A percentile compares a stretch with the other conserved stretches of the same genome.
These are phyloP conservation scores for Lepidonotus clava DNA, from an alignment of 2,888 invertebrate genomes.

Conservation along the genomic window DNA sequence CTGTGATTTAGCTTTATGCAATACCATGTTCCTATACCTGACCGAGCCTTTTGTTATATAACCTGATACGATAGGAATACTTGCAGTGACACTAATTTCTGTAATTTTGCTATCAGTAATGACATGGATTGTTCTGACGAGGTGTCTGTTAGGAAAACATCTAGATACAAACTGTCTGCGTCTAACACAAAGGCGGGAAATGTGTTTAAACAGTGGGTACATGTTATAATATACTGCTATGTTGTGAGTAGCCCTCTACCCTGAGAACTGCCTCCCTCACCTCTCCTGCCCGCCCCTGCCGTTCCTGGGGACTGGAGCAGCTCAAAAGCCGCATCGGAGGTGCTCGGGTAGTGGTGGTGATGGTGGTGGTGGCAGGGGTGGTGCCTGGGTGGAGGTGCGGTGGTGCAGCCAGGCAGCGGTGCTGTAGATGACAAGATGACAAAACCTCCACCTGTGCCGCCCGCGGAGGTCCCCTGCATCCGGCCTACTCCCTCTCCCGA, in stretches of 20 bases:
- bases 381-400: neutral
- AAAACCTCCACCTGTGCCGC: constrained; percentile 16
- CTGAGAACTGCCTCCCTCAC: neutral
- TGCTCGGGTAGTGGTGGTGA: neutral
- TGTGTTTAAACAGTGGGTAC: neutral
- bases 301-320: neutral
- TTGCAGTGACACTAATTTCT: too few species aligned
- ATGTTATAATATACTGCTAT: neutral
- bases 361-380: neutral
- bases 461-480: too few species aligned
- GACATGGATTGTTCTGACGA: too few species aligned
- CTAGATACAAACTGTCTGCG: too few species aligned
- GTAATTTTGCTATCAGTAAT: too few species aligned
- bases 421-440: neutral
- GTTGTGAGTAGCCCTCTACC: neutral
- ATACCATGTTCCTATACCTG: too few species aligned
- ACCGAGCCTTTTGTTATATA: too few species aligned
- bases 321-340: neutral
- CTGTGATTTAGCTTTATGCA: too few species aligned
- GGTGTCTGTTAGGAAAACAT: too few species aligned
- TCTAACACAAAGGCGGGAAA: too few species aligned
- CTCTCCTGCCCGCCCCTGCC: neutral
- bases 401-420: neutral
- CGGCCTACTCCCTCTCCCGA: neutral
- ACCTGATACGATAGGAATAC: too few species aligned